Percentiles rank a stretch among this genome's conserved stretches.
Conservation (phyloP, 2,113 vertebrate genomes). For the Protomyctophum bolini region DNA sequence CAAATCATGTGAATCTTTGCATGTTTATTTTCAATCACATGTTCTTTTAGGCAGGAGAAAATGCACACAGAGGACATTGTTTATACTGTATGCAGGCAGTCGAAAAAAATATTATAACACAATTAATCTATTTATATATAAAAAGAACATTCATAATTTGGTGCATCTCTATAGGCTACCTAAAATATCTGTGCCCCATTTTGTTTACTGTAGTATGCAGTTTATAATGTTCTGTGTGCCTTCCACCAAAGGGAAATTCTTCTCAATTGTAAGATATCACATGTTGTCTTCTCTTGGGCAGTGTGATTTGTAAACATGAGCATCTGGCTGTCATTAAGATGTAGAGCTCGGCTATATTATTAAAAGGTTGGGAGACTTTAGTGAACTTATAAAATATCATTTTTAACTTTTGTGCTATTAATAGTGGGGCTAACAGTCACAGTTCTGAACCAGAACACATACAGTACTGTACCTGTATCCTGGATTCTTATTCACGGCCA, state of each 20-base stretch:
- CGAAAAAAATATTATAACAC: no score
- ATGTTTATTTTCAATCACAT: not conserved
- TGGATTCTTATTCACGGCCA: constrained; percentile 43
- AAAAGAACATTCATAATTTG: no score
- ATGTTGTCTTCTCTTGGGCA: constrained; percentile 9
- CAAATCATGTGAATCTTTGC: not conserved
- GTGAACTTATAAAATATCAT: constrained; percentile 43
- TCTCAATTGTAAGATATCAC: not conserved
- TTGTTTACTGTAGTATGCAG: no score
- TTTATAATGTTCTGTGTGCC: no score
- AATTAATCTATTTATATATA: no score
- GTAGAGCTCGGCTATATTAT: not conserved
- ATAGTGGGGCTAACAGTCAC: constrained; percentile 21
- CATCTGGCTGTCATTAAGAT: constrained; percentile 51
- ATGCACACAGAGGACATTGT: no score
- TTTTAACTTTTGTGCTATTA: constrained; percentile 32
- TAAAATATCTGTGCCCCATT: no score
- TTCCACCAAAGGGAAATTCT: no score
- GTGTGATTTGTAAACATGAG: constrained; percentile 44
- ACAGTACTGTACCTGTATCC: constrained; percentile 5
- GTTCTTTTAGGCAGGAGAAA: no score
- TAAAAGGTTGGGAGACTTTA: constrained; percentile 54
- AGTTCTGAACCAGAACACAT: constrained; percentile 42
- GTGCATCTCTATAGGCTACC: no score
- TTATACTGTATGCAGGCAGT: no score